Conservation (phyloP, 2,113 vertebrate genomes). For the Salvelinus sp. region DNA sequence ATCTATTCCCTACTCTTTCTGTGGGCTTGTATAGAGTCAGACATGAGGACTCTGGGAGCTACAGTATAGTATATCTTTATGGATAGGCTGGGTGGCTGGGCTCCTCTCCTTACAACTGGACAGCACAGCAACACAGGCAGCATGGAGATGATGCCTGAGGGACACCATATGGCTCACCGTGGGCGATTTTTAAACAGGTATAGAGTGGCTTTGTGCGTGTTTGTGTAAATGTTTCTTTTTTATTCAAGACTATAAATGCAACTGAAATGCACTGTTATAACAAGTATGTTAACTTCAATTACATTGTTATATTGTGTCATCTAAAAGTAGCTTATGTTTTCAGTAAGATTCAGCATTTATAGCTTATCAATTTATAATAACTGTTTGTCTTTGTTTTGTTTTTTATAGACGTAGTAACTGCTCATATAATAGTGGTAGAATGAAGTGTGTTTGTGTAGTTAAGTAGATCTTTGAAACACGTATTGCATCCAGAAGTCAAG, state of each 20-base stretch:
- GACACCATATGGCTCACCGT: conserved; percentile 12
- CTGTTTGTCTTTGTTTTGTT: too few relatives aligned
- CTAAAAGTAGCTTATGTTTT: too few relatives aligned
- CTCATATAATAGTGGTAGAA: background rate
- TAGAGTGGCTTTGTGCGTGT: conserved; percentile 13
- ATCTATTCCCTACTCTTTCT: conserved; percentile 24
- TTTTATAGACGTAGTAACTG: background rate
- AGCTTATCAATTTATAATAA: too few relatives aligned
- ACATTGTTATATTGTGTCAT: too few relatives aligned
- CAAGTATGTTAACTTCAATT: too few relatives aligned
- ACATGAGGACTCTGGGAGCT: background rate
- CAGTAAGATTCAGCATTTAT: too few relatives aligned
- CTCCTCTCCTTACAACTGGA: conserved; percentile 10
- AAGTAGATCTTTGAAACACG: background rate
- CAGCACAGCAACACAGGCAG: conserved; percentile 3
- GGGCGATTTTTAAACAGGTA: conserved; percentile 43
- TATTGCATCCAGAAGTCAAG: background rate
- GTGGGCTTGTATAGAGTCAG: conserved; percentile 1
- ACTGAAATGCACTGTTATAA: too few relatives aligned
- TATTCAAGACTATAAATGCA: background rate
- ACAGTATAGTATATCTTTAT: conserved; percentile 1
- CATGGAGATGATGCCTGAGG: conserved; percentile 14
- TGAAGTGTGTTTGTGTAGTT: background rate
- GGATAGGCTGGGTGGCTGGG: background rate
- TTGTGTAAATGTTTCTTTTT: background rate